Conservation (phyloP, 2,888 invertebrate genomes). For the Cryptus armator region DNA sequence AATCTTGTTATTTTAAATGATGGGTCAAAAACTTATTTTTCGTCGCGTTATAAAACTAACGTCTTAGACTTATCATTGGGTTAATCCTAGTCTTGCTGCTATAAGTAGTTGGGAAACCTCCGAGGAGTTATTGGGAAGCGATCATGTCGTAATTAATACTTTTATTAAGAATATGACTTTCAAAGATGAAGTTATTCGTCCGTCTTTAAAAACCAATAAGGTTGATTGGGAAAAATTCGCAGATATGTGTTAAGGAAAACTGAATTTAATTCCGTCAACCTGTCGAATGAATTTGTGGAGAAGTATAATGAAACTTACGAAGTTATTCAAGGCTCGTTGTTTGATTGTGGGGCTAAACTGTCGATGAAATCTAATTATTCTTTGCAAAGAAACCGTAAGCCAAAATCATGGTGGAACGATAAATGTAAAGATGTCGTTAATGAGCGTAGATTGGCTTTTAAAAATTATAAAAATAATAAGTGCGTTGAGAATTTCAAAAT, state of each 20-base stretch:
- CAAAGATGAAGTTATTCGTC: neutral
- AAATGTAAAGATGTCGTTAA: neutral
- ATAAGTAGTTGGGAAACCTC: neutral
- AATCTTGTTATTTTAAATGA: no score
- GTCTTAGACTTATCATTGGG: neutral
- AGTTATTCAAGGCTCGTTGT: no score
- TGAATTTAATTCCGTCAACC: no score
- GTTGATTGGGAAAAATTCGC: neutral
- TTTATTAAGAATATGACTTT: neutral
- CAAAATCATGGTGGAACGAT: conserved; percentile 15
- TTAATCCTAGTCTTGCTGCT: neutral
- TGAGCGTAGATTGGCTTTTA: neutral
- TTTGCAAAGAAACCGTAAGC: neutral
- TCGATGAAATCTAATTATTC: neutral
- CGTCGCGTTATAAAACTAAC: neutral
- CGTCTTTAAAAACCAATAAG: neutral
- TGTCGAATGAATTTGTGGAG: no score
- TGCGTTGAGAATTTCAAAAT: neutral
- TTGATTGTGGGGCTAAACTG: neutral
- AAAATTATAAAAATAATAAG: neutral
- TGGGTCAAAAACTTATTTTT: no score
- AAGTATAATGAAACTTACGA: no score
- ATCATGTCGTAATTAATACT: neutral
- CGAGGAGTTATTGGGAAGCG: neutral
- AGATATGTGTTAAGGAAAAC: no score